A percentile compares a stretch with the other conserved stretches of the same genome.
Evolutionary conservation across 2,797 vertebrate genomes (phyloP).

Genomic region (Alosa sapidissima): DNA sequence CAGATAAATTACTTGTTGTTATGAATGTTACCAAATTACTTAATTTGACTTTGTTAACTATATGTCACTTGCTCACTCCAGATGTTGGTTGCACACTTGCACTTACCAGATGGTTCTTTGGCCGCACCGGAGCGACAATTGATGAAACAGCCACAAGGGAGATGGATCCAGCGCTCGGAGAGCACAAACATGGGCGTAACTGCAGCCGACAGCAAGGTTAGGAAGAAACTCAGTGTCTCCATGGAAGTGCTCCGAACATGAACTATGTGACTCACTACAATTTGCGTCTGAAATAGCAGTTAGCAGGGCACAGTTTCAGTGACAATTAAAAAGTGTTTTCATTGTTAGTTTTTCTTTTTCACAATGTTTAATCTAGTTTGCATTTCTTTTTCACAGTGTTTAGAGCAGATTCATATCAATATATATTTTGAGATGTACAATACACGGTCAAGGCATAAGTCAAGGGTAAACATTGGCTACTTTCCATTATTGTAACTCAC

Average conservation of each 20-base stretch:
- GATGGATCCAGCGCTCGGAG: slow-evolving; percentile 90
- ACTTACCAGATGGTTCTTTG: slow-evolving; percentile 73
- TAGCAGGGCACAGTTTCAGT: neutral
- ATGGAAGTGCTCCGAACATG: slow-evolving; percentile 78
- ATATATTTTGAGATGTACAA: neutral
- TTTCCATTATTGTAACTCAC: slow-evolving; percentile 69
- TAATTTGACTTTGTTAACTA: no score
- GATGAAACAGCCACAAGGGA: slow-evolving; percentile 97
- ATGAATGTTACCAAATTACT: no score
- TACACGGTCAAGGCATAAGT: neutral
- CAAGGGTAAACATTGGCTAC: neutral
- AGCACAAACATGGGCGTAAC: slow-evolving; percentile 91
- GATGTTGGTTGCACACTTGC: slow-evolving; percentile 45
- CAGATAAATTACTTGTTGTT: no score
- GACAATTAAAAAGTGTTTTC: neutral
- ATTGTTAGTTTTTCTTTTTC: neutral
- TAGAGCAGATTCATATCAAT: neutral
- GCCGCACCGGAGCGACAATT: slow-evolving; percentile 79
- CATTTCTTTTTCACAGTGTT: neutral
- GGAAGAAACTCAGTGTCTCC: slow-evolving; percentile 88
- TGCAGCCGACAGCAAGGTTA: slow-evolving; percentile 85
- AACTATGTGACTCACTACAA: slow-evolving; percentile 80
- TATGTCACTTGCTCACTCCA: neutral
- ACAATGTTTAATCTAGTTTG: neutral
- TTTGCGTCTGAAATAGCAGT: slow-evolving; percentile 80